Evolutionary conservation across 1,140 invertebrate genomes (phyloP).

Genomic region (Drosophila albomicans): DNA sequence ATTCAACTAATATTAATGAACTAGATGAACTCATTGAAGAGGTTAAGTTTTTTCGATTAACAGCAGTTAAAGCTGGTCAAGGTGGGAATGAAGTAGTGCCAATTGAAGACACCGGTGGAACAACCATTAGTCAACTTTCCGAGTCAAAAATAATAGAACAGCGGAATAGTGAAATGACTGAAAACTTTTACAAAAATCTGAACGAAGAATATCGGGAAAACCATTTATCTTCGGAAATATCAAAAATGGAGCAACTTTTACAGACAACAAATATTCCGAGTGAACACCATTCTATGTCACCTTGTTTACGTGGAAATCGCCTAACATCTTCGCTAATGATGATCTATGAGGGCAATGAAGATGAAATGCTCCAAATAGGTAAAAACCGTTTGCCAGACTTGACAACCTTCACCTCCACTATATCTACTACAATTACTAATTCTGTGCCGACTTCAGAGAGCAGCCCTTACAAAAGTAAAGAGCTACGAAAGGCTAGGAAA

Average conservation of each 20-base stretch:
- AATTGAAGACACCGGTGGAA: conserved; percentile 78
- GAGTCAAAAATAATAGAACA: neutral
- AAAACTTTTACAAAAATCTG: conserved; percentile 94
- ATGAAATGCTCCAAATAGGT: conserved; percentile 67
- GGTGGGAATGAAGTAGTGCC: conserved; percentile 58
- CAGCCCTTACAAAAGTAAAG: conserved; percentile 66
- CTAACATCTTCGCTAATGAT: conserved; percentile 86
- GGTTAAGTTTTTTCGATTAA: conserved; percentile 75
- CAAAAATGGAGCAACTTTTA: conserved; percentile 65
- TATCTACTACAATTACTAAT: neutral
- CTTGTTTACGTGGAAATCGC: conserved; percentile 8
- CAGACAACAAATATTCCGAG: conserved; percentile 54
- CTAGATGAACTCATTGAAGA: conserved; percentile 46
- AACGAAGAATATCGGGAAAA: conserved; percentile 95
- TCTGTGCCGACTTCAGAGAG: conserved; percentile 43
- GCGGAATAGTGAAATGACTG: conserved; percentile 91
- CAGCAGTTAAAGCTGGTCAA: conserved; percentile 66
- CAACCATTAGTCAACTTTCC: conserved; percentile 1
- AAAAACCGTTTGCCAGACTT: neutral
- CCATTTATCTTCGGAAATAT: conserved; percentile 72
- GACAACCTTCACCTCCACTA: neutral
- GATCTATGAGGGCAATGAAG: conserved; percentile 90
- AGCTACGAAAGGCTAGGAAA: conserved; percentile 69
- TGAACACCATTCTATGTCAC: conserved; percentile 45
- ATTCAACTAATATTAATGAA: conserved; percentile 21